Evolutionary conservation across 2,113 vertebrate species (phyloP).

Genomic region (Pedionomus torquatus): DNA sequence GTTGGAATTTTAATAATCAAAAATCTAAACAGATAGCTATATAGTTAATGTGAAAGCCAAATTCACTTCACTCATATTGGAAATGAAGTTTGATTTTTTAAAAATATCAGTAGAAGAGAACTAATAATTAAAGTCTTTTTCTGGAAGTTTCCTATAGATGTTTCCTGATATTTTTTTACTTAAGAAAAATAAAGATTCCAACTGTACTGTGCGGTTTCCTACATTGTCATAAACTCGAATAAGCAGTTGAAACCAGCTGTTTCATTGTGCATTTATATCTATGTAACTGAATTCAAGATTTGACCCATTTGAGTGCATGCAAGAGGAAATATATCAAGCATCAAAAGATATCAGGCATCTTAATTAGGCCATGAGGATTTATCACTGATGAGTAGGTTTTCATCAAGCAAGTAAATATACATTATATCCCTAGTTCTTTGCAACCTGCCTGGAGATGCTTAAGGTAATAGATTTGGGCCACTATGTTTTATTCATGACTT

Average conservation of each 20-base stretch:
- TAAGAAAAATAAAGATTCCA: background rate
- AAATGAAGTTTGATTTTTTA: background rate
- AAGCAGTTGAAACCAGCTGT: background rate
- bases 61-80: background rate
- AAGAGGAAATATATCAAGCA: background rate
- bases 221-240: background rate
- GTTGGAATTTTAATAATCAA: background rate
- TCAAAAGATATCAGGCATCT: background rate
- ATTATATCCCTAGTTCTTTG: background rate
- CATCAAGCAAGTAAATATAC: background rate
- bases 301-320: background rate
- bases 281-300: background rate
- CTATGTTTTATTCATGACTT: constrained; percentile 25
- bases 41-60: background rate
- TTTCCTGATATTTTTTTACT: background rate
- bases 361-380: background rate
- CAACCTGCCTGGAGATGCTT: background rate
- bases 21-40: background rate
- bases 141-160: background rate
- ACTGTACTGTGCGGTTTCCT: background rate
- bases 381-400: background rate
- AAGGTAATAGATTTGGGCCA: background rate
- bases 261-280: background rate
- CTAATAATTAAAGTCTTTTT: background rate
- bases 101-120: background rate